Base-by-base conservation (phyloP, 2,797 vertebrate genomes). In the Eleutherodactylus coqui region DNA sequence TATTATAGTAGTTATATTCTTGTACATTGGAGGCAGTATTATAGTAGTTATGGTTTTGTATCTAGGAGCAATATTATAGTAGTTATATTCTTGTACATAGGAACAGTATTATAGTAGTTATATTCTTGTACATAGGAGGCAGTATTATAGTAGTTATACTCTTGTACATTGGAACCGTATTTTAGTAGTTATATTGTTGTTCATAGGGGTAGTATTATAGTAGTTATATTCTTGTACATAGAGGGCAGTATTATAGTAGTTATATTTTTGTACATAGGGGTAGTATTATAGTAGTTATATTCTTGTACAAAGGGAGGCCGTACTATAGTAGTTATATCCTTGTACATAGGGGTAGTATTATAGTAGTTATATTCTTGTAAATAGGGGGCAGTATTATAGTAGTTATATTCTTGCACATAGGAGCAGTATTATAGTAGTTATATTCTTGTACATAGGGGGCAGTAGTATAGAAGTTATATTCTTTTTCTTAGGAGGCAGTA, bases 251-350 rank as follows among this genome's bases (percentile, higher is more conserved):
- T 60, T 60, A 60, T 64, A 64, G 60, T 64, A 64, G 62, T 34
- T 67, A 67, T 36, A 67, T 67, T 67, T 32, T 67, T 67, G 32
- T 67, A 67, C 7, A 67, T 67, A 67, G 62, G 62, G 32, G 62
- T 17, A 67, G 62, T 67, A 67, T 67, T 67, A 67, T 67, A 67
- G 62, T 36, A 67, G 62, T 67, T 67, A 36, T 51, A 58, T 58
- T 58, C 55, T 58, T 58, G 55, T 58, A 58, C 24, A n/a, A n/a
- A 58, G 55, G 55, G 24, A n/a, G 21, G 21, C 21, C 21, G 51
- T 55, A 55, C 24, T 55, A 55, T 55, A 55, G 51, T 55, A 55
- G 51, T 55, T 55, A 55, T 51, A 58, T 58, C 27, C 55, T 27
- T 58, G 55, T 58, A 58, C n/a, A 58, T 58, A 58, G 55, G 55